phyloP scores from a whole-genome alignment of 2,888 invertebrate genomes.

The Geophilus truncorum region DNA sequence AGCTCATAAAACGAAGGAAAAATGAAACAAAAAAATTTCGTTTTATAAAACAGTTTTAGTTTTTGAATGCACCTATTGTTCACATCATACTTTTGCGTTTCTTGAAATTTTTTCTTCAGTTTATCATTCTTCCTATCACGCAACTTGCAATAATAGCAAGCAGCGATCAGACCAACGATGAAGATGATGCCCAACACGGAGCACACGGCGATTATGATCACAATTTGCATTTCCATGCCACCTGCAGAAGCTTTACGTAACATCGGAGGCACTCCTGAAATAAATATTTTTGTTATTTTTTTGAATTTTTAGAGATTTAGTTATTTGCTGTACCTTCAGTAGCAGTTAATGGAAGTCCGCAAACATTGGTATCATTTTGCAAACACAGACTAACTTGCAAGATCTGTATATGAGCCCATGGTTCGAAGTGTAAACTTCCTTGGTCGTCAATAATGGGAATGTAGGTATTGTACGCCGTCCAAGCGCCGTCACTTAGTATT shows the following conservation, averaged over 20 bases:
- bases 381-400: constrained; percentile 67
- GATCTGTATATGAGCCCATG: constrained; percentile 18
- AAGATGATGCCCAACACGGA: constrained; percentile 74
- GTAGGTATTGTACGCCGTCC: constrained; percentile 21
- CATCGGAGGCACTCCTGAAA: constrained; percentile 44
- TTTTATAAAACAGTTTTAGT: no score
- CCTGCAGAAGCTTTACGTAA: constrained; percentile 60
- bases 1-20: no score
- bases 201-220: constrained; percentile 71
- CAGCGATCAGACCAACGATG: constrained; percentile 61
- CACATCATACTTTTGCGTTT: constrained; percentile 46
- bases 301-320: background rate
- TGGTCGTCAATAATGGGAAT: constrained; percentile 20
- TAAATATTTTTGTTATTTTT: background rate
- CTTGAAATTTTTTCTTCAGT: constrained; percentile 86
- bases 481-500: constrained; percentile 19
- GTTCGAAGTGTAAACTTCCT: constrained; percentile 28
- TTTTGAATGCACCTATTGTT: no score
- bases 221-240: background rate
- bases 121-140: constrained; percentile 76
- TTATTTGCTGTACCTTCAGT: constrained; percentile 45
- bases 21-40: no score
- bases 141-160: constrained; percentile 62
- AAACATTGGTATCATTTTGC: constrained; percentile 70
- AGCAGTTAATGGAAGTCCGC: constrained; percentile 77